Evolutionary conservation across 2,888 invertebrate species (phyloP).

Genomic region (Tupiocoris notatus): DNA sequence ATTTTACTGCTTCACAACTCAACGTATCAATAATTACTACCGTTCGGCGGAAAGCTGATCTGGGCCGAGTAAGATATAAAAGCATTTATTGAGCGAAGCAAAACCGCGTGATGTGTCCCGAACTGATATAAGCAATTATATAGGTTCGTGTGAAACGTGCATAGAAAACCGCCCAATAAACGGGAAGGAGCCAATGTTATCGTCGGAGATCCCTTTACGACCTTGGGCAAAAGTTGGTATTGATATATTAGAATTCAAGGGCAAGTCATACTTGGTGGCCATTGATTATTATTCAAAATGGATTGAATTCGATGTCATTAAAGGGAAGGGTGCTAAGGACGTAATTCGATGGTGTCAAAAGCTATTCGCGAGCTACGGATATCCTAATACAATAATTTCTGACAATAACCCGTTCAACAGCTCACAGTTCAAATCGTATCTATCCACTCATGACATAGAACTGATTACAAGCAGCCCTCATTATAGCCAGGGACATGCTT

Average conservation of each 20-base stretch:
- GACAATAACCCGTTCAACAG: too few relatives aligned
- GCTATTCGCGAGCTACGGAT: background rate
- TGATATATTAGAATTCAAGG: background rate
- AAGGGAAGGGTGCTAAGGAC: background rate
- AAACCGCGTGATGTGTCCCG: too few relatives aligned
- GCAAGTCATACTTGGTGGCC: background rate
- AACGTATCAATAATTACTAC: too few relatives aligned
- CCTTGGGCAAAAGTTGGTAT: background rate
- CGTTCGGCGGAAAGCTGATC: too few relatives aligned
- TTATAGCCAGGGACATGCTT: too few relatives aligned
- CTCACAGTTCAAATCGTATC: background rate
- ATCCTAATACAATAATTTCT: too few relatives aligned
- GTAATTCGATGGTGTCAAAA: background rate
- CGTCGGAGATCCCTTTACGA: slow-evolving; percentile 21
- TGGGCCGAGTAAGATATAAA: too few relatives aligned
- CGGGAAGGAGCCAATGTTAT: slow-evolving; percentile 37
- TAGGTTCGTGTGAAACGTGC: slow-evolving; percentile 37
- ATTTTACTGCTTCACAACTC: too few relatives aligned
- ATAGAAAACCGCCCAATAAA: slow-evolving; percentile 6
- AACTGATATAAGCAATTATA: slow-evolving; percentile 35
- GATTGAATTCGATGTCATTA: background rate
- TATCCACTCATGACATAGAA: background rate
- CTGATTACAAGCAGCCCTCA: background rate
- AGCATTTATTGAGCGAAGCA: too few relatives aligned
- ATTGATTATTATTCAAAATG: slow-evolving; percentile 7